These are phyloP conservation scores for Brachymystax lenok DNA, from an alignment of 2,797 vertebrate genomes.

Conservation along the genomic window DNA sequence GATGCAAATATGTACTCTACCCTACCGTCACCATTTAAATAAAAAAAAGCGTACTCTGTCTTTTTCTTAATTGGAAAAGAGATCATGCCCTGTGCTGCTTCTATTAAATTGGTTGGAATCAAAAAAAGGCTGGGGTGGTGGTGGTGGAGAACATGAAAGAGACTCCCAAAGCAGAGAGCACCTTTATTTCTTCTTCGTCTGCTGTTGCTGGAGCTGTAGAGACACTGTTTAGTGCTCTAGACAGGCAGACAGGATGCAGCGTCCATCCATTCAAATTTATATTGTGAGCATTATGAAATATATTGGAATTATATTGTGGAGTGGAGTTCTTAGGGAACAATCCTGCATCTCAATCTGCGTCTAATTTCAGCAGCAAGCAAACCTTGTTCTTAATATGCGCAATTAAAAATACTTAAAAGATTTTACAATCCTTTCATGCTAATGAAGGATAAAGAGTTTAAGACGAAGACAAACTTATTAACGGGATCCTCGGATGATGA, in stretches of 20 bases:
- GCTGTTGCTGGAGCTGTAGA: background rate
- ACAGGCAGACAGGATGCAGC: background rate
- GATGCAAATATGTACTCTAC: slow-evolving; percentile 53
- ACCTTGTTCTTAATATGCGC: background rate
- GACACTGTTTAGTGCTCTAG: slow-evolving; percentile 4
- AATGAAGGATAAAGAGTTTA: background rate
- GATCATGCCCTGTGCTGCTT: slow-evolving; percentile 36
- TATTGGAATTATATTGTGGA: background rate
- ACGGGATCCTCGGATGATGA: background rate
- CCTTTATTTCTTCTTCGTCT: background rate
- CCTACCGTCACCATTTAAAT: slow-evolving; percentile 48
- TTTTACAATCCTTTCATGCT: background rate
- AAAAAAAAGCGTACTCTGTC: slow-evolving; percentile 39
- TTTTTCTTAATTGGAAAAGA: slow-evolving; percentile 56
- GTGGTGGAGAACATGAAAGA: slow-evolving; percentile 21
- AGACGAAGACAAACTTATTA: background rate
- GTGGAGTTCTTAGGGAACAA: background rate
- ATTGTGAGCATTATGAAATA: background rate
- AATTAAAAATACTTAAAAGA: background rate
- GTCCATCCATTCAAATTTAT: background rate
- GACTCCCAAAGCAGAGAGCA: background rate
- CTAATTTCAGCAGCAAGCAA: background rate
- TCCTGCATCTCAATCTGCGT: background rate
- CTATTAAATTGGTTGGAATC: slow-evolving; percentile 41
- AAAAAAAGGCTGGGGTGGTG: slow-evolving; percentile 22